Conservation (phyloP, 1,140 invertebrate species). For the Medauroidea extradentata region DNA sequence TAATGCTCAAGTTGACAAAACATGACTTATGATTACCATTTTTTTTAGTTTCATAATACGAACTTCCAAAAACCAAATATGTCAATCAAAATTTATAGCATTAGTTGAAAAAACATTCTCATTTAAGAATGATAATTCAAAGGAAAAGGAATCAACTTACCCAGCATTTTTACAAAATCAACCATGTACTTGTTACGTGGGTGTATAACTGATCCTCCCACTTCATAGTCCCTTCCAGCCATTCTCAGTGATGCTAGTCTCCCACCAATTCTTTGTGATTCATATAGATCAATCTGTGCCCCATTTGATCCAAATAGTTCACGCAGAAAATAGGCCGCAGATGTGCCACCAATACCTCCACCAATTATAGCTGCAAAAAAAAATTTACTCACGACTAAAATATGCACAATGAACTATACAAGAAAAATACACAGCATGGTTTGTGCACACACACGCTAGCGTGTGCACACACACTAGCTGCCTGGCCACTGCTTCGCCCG, state of each 20-base stretch:
- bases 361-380: slow-evolving; percentile 54
- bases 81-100: too few species aligned
- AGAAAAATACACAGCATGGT: too few species aligned
- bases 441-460: too few species aligned
- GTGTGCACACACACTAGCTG: too few species aligned
- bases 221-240: slow-evolving; percentile 50
- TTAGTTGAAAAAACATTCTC: too few species aligned
- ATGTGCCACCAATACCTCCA: slow-evolving; percentile 59
- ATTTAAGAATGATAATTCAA: too few species aligned
- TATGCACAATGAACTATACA: too few species aligned
- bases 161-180: slow-evolving; percentile 50
- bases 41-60: too few species aligned
- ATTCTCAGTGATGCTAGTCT: slow-evolving; percentile 50
- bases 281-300: slow-evolving; percentile 50
- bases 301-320: slow-evolving; percentile 48
- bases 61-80: too few species aligned
- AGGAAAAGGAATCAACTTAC: slow-evolving; percentile 38
- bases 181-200: slow-evolving; percentile 56
- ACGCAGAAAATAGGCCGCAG: slow-evolving; percentile 53
- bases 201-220: slow-evolving; percentile 58
- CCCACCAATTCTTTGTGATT: slow-evolving; percentile 53
- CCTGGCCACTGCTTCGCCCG: too few species aligned
- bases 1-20: too few species aligned
- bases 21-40: too few species aligned
- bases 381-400: background rate